Evolutionary conservation across 2,888 invertebrate species (phyloP).

Genomic region (Nomada goodeniana): DNA sequence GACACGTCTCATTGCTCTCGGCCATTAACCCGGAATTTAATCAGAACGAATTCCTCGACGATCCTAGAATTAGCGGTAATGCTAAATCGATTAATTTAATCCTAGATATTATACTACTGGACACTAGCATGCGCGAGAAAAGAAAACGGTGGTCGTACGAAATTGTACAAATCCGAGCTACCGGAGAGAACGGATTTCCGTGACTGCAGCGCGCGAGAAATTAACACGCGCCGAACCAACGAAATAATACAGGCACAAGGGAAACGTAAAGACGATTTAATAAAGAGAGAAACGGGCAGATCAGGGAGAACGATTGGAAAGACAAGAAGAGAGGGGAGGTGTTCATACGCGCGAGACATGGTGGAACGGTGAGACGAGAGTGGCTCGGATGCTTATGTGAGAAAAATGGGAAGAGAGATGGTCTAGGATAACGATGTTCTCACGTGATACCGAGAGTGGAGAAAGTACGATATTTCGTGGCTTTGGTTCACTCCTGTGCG

Average conservation of each 20-base stretch:
- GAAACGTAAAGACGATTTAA: slow-evolving; percentile 22
- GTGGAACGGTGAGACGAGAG: background rate
- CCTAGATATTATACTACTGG: slow-evolving; percentile 54
- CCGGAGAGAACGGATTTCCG: background rate
- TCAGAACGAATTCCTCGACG: slow-evolving; percentile 43
- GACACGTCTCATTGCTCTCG: too few relatives aligned
- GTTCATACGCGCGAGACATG: slow-evolving; percentile 8
- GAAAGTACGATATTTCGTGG: slow-evolving; percentile 1
- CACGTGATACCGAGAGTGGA: background rate
- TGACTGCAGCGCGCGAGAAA: slow-evolving; percentile 29
- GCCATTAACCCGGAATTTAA: background rate
- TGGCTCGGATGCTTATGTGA: background rate
- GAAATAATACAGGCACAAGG: background rate
- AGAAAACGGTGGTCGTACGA: slow-evolving; percentile 21
- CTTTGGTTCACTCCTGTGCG: background rate
- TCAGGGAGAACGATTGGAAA: slow-evolving; percentile 34
- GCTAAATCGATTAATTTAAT: slow-evolving; percentile 49
- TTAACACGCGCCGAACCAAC: slow-evolving; percentile 12
- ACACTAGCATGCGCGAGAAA: slow-evolving; percentile 65
- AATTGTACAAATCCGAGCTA: background rate
- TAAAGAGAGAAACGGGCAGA: slow-evolving; percentile 45
- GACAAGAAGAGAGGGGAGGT: slow-evolving; percentile 5
- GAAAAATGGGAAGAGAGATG: background rate
- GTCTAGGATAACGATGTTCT: slow-evolving; percentile 13
- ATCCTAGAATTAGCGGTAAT: slow-evolving; percentile 35